These are phyloP conservation scores for Linurgus olivaceus DNA, from an alignment of 2,797 vertebrate species.

Conservation along the genomic window DNA sequence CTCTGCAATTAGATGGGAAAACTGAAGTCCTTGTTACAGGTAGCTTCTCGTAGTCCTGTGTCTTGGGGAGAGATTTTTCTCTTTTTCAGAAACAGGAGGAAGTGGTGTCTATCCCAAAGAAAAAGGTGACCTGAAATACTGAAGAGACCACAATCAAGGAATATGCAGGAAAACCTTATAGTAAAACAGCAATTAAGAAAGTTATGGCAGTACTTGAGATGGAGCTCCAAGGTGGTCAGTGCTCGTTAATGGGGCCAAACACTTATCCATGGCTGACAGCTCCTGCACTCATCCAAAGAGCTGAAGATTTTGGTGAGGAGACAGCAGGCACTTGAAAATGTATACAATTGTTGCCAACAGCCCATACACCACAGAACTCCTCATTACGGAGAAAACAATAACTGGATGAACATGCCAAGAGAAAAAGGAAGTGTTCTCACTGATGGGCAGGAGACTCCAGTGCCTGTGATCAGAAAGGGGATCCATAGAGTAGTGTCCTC, in stretches of 20 bases:
- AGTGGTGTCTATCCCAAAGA: not conserved
- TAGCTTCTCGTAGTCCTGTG: not conserved
- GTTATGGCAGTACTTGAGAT: not conserved
- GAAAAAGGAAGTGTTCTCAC: not conserved
- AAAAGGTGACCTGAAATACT: not conserved
- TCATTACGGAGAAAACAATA: not conserved
- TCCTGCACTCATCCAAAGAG: not conserved
- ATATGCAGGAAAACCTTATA: not conserved
- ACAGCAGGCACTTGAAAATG: not conserved
- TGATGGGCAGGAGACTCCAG: not conserved
- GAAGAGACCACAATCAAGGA: not conserved
- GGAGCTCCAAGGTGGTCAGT: not conserved
- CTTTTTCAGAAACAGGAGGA: not conserved
- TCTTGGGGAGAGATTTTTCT: not conserved
- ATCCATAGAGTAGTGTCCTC: not conserved
- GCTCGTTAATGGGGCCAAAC: fast-evolving
- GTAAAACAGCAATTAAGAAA: not conserved
- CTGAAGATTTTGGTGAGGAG: not conserved
- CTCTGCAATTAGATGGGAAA: not conserved
- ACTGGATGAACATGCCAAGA: not conserved
- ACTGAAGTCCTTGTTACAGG: not conserved
- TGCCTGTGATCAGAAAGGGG: not conserved
- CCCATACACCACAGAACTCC: not conserved
- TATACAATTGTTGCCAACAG: not conserved
- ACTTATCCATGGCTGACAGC: not conserved